Base-by-base conservation (phyloP, 2,888 invertebrate species). In the Plagodis pulveraria region DNA sequence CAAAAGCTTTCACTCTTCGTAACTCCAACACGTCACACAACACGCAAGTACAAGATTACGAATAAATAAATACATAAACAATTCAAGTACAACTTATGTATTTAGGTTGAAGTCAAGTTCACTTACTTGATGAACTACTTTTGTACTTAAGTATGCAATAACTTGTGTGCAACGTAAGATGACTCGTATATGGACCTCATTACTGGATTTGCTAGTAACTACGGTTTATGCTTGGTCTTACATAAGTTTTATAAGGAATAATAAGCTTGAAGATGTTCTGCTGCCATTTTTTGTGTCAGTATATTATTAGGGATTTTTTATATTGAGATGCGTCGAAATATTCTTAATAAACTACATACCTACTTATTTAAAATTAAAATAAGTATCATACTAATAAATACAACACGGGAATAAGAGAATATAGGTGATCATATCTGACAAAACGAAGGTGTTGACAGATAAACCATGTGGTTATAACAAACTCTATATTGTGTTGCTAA, bases 41-140 rank as follows among this genome's bases (percentile, higher is more conserved):
- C 60, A 59, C 58, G 65, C 65, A 70, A 69, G 64, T 69, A 74
- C 71, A 32, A 49, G 53, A 51, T 51, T 51, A 59, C 55, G 73
- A 76, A 81, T 77, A 77, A 79, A 81, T 81, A 76, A 81, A 80
- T 78, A 70, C 76, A 76, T 73, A 74, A 77, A 74, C 63, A 74
- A 69, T 62, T 74, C 72, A 70, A 71, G 66, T 66, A 73, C 63
- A 65, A 66, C 61, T 62, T 67, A 65, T 62, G 74, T 77, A 83
- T 83, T 79, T 80, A 82, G 87, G 84, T 82, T 83, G 86, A 83
- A 84, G 88, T 80, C 91, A 90, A 90, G 91, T 86, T 89, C 89
- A 89, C 69, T 77, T 63, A 67, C 67, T 64, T 67, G 65, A 67
- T 46, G 5, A 22, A 46, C 53, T 43, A 47, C 55, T 56, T 47